These are phyloP conservation scores for Trachymyrmex septentrionalis DNA, from an alignment of 1,140 invertebrate species.

Conservation along the genomic window DNA sequence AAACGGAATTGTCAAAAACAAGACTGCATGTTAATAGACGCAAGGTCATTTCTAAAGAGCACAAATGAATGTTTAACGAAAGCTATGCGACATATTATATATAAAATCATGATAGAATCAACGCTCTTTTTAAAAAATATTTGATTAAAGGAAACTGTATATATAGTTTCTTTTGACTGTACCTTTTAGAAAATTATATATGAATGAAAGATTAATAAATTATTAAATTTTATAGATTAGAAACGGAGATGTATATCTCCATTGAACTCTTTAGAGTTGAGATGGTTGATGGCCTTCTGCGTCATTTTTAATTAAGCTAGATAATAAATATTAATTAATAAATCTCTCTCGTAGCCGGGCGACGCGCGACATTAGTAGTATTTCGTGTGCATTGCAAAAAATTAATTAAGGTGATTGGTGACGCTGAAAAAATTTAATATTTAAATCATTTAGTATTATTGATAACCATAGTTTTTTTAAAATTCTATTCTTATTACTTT, in stretches of 20 bases:
- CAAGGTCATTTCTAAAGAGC: conserved; percentile 24
- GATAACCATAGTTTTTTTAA: neutral
- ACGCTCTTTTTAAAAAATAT: conserved; percentile 1
- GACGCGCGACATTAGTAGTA: conserved; percentile 14
- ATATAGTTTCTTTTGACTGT: neutral
- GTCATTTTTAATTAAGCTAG: conserved; percentile 53
- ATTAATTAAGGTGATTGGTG: conserved; percentile 44
- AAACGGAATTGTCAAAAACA: conserved; percentile 18
- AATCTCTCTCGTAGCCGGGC: conserved; percentile 22
- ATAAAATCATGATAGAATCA: conserved; percentile 1
- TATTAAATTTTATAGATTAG: conserved; percentile 20
- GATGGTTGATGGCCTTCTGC: neutral
- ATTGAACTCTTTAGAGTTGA: conserved; percentile 9
- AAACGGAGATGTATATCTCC: neutral
- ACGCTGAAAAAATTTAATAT: neutral
- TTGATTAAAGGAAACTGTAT: conserved; percentile 5
- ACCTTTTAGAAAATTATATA: neutral
- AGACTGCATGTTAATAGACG: conserved; percentile 10
- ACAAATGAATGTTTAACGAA: neutral
- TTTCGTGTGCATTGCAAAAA: conserved; percentile 22
- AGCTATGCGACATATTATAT: neutral
- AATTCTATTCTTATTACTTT: conserved; percentile 35
- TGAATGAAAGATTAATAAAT: conserved; percentile 34
- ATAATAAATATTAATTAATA: conserved; percentile 61
- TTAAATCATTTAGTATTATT: neutral